Percentiles rank a stretch among this genome's conserved stretches.
These are phyloP conservation scores for Dromococcyx pavoninus DNA, from an alignment of 2,797 vertebrate genomes.

Conservation along the genomic window DNA sequence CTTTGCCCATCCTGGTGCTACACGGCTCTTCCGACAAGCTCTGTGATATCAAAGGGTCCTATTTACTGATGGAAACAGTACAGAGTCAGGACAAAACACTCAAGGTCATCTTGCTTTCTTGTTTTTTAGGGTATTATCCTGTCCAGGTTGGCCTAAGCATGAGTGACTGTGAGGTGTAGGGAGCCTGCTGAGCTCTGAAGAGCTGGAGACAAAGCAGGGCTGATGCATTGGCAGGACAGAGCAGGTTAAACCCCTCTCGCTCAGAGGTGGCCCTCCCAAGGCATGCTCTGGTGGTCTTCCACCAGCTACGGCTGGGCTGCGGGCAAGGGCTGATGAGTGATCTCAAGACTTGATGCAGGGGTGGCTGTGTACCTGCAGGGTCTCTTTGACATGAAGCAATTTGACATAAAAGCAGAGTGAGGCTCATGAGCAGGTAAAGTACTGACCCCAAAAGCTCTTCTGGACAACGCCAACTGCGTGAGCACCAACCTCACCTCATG, in stretches of 20 bases:
- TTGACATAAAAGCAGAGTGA: background rate
- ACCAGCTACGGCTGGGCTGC: background rate
- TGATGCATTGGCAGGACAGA: background rate
- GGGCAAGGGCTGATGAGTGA: background rate
- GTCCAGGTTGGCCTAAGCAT: background rate
- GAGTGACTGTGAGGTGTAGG: background rate
- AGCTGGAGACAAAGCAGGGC: background rate
- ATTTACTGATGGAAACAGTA: constrained; percentile 85
- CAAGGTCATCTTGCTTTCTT: constrained; percentile 79
- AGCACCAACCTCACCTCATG: background rate
- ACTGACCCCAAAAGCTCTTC: background rate
- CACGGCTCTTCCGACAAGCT: constrained; percentile 92
- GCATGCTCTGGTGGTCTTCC: background rate
- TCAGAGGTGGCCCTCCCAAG: background rate
- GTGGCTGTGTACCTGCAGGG: background rate
- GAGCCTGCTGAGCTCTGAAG: background rate
- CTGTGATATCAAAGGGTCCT: constrained; percentile 90
- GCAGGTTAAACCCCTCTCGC: background rate
- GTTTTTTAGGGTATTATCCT: background rate
- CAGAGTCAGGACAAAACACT: constrained; percentile 90
- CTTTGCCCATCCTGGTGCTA: constrained; percentile 89
- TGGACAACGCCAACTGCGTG: background rate
- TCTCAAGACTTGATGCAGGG: background rate
- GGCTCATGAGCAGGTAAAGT: background rate
- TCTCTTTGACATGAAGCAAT: background rate